phyloP scores from a whole-genome alignment of 1,140 invertebrate species.

The Drosophila kepulauana region DNA sequence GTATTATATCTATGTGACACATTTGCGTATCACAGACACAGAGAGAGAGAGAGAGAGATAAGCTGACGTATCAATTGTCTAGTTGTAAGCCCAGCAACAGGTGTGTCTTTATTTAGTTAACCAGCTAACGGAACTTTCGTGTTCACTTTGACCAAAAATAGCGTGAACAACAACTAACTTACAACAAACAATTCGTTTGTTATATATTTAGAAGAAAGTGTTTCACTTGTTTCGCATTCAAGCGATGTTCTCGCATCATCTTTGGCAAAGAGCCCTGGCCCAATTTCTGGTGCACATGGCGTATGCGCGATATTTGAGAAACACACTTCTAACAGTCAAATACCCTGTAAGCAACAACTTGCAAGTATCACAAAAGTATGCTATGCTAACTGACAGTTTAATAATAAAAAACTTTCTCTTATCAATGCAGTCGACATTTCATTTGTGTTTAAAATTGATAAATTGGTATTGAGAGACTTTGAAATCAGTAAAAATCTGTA shows the following conservation, averaged over 20 bases:
- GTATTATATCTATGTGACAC: constrained; percentile 12
- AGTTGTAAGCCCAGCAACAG: background rate
- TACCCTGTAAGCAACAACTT: constrained; percentile 24
- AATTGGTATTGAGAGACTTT: too few relatives aligned
- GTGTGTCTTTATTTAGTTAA: background rate
- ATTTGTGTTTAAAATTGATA: background rate
- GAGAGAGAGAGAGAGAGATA: constrained; percentile 29
- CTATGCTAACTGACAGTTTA: constrained; percentile 18
- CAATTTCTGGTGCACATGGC: constrained; percentile 31
- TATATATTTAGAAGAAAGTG: constrained; percentile 13
- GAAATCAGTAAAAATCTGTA: too few relatives aligned
- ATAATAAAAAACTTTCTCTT: background rate
- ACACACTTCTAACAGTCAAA: background rate
- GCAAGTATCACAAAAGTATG: constrained; percentile 42
- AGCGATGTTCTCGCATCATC: constrained; percentile 18
- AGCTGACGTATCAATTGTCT: constrained; percentile 33
- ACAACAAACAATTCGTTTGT: background rate
- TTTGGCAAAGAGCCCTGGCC: constrained; percentile 43
- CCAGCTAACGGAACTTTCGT: background rate
- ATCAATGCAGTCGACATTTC: background rate
- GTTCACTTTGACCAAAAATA: background rate
- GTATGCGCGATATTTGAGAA: constrained; percentile 44
- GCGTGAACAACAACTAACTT: background rate
- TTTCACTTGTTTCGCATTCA: constrained; percentile 5
- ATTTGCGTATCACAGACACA: background rate